Base-by-base conservation (phyloP, 2,113 vertebrate genomes). In the Sterna hirundo region DNA sequence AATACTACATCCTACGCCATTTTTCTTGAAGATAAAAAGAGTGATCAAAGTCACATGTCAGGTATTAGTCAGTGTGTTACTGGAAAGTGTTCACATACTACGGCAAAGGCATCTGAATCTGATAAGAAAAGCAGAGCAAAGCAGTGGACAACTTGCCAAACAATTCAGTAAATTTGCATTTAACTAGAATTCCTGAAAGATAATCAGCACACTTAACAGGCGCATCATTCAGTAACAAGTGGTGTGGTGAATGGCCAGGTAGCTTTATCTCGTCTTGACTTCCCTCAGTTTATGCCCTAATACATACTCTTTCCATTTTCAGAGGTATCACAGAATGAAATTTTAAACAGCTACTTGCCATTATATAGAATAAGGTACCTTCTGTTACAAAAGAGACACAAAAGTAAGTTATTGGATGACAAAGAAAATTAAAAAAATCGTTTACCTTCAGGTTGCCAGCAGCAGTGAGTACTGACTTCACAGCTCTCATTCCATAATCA, bases 401-500 rank as follows among this genome's bases (percentile, higher is more conserved):
- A 71, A 57, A 57, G 29, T 36, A 60, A 78, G n/a, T 36, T 54
- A 60, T 2, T 38, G 40, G 58, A 29, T 32, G 19, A 65, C 46
- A 82, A 77, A 60, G 26, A 66, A 60, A 55, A 42, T 22, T n/a
- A 7, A 68, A 21, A 25, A 68, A n/a, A 26, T 23, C 27, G 22
- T 42, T 71, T 98, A 99, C 99, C 99, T 99, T 99, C 20, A 99
- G 97, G 74, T 99, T 99, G 54, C 99, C 99, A 10, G 99, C 99
- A 19, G 99, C 99, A 3, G 99, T 99, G 11, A 99, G 98, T 90
- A 99, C 99, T 13, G 99, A 99, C 95, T 99, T 99, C 82, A 99
- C 99, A 0, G 99, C 99, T 87, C 99, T 98, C 99, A 99, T 99
- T 32, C 99, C 99, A 6, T 99, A 99, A 96, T 99, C 99, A 6